phyloP scores from a whole-genome alignment of 2,888 invertebrate species.

The Orthosia gracilis region DNA sequence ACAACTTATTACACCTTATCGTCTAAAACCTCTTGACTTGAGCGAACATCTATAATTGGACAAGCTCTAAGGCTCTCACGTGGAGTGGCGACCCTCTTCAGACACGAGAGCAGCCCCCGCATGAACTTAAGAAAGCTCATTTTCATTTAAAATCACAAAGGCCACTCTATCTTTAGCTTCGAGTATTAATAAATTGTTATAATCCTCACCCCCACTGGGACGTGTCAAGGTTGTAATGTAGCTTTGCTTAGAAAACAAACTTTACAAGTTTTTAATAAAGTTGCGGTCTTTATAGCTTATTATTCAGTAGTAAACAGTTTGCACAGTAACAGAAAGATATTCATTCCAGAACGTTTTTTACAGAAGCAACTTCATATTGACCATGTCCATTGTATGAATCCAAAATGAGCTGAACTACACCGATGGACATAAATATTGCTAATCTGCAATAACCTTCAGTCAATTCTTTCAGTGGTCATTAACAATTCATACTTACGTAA shows the following conservation, averaged over 20 bases:
- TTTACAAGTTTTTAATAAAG: not conserved
- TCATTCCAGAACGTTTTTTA: not conserved
- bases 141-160: constrained; percentile 73
- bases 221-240: not conserved
- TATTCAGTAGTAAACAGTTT: not conserved
- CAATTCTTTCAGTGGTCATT: constrained; percentile 12
- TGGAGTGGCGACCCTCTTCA: constrained; percentile 87
- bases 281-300: constrained; percentile 2
- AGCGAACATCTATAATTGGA: constrained; percentile 87
- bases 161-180: constrained; percentile 9
- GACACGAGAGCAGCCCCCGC: constrained; percentile 76
- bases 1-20: constrained; percentile 38
- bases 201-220: not conserved
- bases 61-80: constrained; percentile 81
- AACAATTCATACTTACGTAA: constrained; percentile 74
- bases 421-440: constrained; percentile 25
- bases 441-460: constrained; percentile 39
- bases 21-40: constrained; percentile 77
- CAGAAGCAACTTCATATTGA: not conserved
- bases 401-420: constrained; percentile 26
- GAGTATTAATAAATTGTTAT: constrained; percentile 12
- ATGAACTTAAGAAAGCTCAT: constrained; percentile 76
- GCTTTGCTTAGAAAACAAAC: constrained; percentile 21
- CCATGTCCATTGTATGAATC: constrained; percentile 13
- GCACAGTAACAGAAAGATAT: not conserved